These are phyloP conservation scores for Chloroclysta siterata DNA, from an alignment of 2,888 invertebrate species.

Conservation along the genomic window DNA sequence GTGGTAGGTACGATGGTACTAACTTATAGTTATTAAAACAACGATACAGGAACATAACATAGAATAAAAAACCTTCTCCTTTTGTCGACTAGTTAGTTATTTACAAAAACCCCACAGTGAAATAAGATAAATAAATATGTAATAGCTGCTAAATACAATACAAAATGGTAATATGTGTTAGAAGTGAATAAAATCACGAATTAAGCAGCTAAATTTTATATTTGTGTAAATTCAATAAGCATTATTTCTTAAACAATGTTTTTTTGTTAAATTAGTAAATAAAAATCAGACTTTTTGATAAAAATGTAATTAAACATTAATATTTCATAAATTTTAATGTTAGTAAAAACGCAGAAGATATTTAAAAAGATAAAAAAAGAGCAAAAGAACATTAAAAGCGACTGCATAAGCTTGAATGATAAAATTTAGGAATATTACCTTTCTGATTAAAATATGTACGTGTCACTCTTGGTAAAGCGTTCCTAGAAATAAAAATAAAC, in stretches of 20 bases:
- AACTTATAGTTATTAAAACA: too few species aligned
- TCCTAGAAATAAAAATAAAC: slow-evolving; percentile 87
- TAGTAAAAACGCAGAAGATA: too few species aligned
- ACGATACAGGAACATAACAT: too few species aligned
- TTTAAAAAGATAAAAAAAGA: neutral
- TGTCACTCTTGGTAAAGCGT: slow-evolving; percentile 92
- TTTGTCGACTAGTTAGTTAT: slow-evolving; percentile 10
- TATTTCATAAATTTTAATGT: too few species aligned
- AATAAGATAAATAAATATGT: neutral
- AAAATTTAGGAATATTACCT: slow-evolving; percentile 67
- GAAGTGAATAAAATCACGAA: slow-evolving; percentile 39
- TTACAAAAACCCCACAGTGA: slow-evolving; percentile 14
- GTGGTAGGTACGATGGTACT: too few species aligned
- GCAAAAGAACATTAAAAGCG: slow-evolving; percentile 17
- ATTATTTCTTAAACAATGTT: neutral
- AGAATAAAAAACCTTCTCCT: too few species aligned
- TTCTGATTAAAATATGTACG: slow-evolving; percentile 91
- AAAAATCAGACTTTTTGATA: too few species aligned
- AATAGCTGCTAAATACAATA: slow-evolving; percentile 25
- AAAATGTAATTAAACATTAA: too few species aligned
- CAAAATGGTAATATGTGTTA: slow-evolving; percentile 58
- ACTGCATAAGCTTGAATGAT: slow-evolving; percentile 40
- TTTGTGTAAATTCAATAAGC: neutral
- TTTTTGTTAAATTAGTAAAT: too few species aligned
- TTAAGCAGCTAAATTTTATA: neutral